A percentile compares a stretch with the other conserved stretches of the same genome.
These are phyloP conservation scores for Ptyas mucosa DNA, from an alignment of 2,113 vertebrate genomes.

Conservation along the genomic window DNA sequence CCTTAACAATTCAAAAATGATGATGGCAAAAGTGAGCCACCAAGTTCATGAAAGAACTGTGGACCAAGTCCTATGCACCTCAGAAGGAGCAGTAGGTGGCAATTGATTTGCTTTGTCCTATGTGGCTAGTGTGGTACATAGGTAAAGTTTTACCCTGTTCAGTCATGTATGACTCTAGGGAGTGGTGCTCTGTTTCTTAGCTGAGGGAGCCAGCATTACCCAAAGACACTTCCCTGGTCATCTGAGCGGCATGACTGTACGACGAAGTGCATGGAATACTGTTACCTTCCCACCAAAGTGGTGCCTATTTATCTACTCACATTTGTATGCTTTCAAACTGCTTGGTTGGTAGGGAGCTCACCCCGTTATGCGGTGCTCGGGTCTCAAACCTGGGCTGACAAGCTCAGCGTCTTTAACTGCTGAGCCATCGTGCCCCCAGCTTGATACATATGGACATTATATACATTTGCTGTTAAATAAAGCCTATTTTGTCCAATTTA, in stretches of 20 bases:
- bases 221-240: not conserved
- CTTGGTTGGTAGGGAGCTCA: not conserved
- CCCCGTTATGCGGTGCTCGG: not conserved
- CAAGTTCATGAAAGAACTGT: not conserved
- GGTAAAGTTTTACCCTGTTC: no score
- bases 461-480: slow-evolving; percentile 9
- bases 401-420: not conserved
- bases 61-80: not conserved
- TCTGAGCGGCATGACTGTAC: not conserved
- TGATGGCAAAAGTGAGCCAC: not conserved
- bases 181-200: no score
- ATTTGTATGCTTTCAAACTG: not conserved
- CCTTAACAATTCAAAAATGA: not conserved
- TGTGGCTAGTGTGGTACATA: not conserved
- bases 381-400: not conserved
- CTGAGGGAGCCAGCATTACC: not conserved
- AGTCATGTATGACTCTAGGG: no score
- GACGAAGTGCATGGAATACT: not conserved
- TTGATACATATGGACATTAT: not conserved
- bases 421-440: not conserved
- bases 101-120: not conserved
- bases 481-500: slow-evolving; percentile 14
- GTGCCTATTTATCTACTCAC: not conserved
- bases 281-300: not conserved
- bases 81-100: not conserved